These are phyloP conservation scores for Crotalus viridis DNA, from an alignment of 2,113 vertebrate species.

Conservation along the genomic window DNA sequence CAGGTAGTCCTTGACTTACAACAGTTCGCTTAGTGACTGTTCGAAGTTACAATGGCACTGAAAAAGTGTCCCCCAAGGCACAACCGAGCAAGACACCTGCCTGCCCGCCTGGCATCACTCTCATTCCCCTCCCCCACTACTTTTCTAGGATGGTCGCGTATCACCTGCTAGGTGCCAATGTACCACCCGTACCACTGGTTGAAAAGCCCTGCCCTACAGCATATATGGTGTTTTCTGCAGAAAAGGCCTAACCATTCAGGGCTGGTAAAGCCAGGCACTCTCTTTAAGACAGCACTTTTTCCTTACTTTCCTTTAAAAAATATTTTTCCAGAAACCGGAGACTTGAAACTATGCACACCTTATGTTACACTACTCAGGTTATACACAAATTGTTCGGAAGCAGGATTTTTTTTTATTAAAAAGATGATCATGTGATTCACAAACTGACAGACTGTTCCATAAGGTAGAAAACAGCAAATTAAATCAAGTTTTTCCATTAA, in stretches of 20 bases:
- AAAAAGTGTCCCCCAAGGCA: too few relatives aligned
- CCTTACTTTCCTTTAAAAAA: neutral
- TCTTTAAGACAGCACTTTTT: neutral
- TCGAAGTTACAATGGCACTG: too few relatives aligned
- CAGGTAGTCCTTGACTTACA: too few relatives aligned
- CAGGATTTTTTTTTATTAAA: conserved; percentile 21
- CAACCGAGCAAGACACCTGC: too few relatives aligned
- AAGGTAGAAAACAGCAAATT: conserved; percentile 28
- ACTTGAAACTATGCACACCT: neutral
- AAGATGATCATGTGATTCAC: conserved; percentile 18
- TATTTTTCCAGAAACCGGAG: neutral
- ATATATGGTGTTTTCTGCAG: neutral
- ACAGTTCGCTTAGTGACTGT: too few relatives aligned
- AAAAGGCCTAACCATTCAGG: neutral
- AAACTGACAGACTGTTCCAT: conserved; percentile 31
- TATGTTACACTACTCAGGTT: neutral
- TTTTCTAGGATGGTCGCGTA: too few relatives aligned
- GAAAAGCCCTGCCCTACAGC: neutral
- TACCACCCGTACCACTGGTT: too few relatives aligned
- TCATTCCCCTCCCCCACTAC: too few relatives aligned
- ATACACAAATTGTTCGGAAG: conserved; percentile 17
- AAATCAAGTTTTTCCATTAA: conserved; percentile 52
- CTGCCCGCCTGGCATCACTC: too few relatives aligned
- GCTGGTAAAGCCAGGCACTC: neutral
- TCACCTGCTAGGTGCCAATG: too few relatives aligned